These are phyloP conservation scores for Drosophila lini DNA, from an alignment of 1,140 invertebrate species.

Conservation along the genomic window DNA sequence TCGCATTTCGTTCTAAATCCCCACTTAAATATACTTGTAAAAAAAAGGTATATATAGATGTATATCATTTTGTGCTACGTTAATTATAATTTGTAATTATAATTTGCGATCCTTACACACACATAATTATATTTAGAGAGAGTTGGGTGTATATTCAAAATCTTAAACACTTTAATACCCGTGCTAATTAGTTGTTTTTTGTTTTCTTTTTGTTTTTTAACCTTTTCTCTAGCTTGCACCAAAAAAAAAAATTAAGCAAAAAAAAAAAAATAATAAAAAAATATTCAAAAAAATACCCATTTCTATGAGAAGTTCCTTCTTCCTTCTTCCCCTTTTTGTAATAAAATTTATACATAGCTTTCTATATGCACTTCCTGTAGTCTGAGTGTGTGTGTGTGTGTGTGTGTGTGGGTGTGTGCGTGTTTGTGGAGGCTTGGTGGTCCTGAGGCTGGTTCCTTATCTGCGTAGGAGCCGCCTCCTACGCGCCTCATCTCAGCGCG, in stretches of 20 bases:
- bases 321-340: constrained; percentile 1
- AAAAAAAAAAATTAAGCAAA: constrained; percentile 37
- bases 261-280: constrained; percentile 18
- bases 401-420: neutral
- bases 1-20: constrained; percentile 21
- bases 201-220: constrained; percentile 31
- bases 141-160: constrained; percentile 41
- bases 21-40: constrained; percentile 28
- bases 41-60: constrained; percentile 23
- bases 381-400: constrained; percentile 32
- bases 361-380: constrained; percentile 62
- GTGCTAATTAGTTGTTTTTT: constrained; percentile 66
- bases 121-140: constrained; percentile 41
- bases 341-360: constrained; percentile 69
- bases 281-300: neutral
- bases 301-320: neutral
- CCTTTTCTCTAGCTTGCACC: constrained; percentile 37
- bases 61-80: constrained; percentile 40
- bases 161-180: constrained; percentile 76
- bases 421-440: constrained; percentile 12
- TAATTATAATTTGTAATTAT: constrained; percentile 36
- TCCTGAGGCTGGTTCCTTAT: constrained; percentile 60
- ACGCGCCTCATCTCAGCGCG: constrained; percentile 85
- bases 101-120: constrained; percentile 28
- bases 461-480: constrained; percentile 85